A percentile compares a stretch with the other conserved stretches of the same genome.
Evolutionary conservation across 2,888 invertebrate genomes (phyloP).

Genomic region (Lasioglossum villosulum): DNA sequence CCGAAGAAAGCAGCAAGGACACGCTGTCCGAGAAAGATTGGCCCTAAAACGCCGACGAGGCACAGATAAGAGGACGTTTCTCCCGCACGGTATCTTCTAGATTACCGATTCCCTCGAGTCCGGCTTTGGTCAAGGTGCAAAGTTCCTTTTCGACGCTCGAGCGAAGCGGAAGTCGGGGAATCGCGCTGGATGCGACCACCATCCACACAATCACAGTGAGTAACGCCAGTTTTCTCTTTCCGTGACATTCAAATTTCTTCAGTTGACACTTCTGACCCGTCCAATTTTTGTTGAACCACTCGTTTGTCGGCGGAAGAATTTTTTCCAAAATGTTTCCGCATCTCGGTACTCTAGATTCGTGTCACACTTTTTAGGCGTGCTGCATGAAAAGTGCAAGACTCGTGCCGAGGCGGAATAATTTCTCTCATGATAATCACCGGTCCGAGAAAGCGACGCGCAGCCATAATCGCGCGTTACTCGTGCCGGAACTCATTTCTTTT

Average conservation of each 20-base stretch:
- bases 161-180: slow-evolving; percentile 23
- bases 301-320: not conserved
- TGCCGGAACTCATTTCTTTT: not conserved
- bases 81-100: slow-evolving; percentile 51
- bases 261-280: not conserved
- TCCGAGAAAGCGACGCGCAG: slow-evolving; percentile 27
- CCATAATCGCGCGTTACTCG: slow-evolving; percentile 21
- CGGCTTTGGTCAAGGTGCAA: slow-evolving; percentile 36
- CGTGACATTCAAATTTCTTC: not conserved
- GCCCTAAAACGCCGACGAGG: slow-evolving; percentile 71
- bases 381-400: not conserved
- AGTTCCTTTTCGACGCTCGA: slow-evolving; percentile 41
- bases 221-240: not conserved
- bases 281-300: not conserved
- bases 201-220: slow-evolving; percentile 10
- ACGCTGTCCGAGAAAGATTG: slow-evolving; percentile 52
- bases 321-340: not conserved
- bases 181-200: not conserved
- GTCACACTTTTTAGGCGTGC: not conserved
- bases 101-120: slow-evolving; percentile 47
- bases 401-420: not conserved
- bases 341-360: not conserved
- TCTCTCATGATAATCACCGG: not conserved
- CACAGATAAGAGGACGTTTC: slow-evolving; percentile 72
- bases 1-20: slow-evolving; percentile 46